Evolutionary conservation across 2,113 vertebrate genomes (phyloP).

Genomic region (Mesitornis unicolor): DNA sequence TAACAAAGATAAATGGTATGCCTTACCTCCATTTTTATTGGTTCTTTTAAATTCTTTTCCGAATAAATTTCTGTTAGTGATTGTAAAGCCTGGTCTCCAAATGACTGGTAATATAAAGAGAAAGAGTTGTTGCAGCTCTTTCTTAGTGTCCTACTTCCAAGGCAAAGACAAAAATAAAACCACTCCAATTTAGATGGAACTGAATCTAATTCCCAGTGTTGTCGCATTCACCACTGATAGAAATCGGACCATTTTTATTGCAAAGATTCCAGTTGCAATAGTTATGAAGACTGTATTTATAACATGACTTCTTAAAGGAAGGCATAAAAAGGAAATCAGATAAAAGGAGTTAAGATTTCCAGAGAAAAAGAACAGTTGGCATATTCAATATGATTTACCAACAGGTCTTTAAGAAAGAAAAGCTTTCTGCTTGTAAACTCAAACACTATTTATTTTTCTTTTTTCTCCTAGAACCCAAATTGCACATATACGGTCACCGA

Average conservation of each 20-base stretch:
- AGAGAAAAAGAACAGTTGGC: background rate
- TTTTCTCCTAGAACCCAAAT: accelerated
- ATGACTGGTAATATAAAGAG: background rate
- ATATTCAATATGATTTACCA: background rate
- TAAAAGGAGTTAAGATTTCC: background rate
- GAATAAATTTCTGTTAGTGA: background rate
- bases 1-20: accelerated
- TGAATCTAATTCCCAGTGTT: background rate
- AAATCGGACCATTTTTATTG: background rate
- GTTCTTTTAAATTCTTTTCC: background rate
- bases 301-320: background rate
- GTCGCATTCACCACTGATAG: background rate
- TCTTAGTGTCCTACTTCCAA: background rate
- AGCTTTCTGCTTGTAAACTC: background rate
- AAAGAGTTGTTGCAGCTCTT: background rate
- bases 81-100: background rate
- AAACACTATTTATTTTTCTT: background rate
- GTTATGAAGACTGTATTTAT: background rate
- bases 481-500: background rate
- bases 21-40: accelerated
- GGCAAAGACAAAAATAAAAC: background rate
- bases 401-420: background rate
- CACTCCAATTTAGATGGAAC: background rate
- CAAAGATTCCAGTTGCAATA: background rate
- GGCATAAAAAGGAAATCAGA: background rate